phyloP scores from a whole-genome alignment of 2,888 invertebrate genomes.

The Eristalis tenax region DNA sequence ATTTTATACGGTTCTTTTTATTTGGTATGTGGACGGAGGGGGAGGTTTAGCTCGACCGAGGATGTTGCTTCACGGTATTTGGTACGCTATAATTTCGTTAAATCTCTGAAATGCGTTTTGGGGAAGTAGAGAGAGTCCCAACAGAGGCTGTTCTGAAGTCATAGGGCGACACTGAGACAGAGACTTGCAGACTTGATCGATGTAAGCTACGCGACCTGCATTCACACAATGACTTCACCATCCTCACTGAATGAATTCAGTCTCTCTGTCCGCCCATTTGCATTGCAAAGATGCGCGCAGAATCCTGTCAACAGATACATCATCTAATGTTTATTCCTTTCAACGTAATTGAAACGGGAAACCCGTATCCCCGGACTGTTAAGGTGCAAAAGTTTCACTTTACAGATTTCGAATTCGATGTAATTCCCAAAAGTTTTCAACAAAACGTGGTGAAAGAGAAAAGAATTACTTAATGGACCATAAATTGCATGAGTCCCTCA shows the following conservation, averaged over 20 bases:
- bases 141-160: too few species aligned
- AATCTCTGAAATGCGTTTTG: too few species aligned
- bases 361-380: background rate
- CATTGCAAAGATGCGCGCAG: background rate
- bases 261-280: background rate
- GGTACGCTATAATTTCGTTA: too few species aligned
- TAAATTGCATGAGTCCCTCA: background rate
- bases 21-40: background rate
- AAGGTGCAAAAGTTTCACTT: conserved; percentile 14
- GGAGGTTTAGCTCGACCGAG: background rate
- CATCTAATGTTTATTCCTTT: background rate
- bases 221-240: background rate
- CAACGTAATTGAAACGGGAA: background rate
- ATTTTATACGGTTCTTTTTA: conserved; percentile 2
- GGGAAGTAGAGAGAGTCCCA: too few species aligned
- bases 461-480: background rate
- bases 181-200: background rate
- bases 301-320: background rate
- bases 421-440: conserved; percentile 4
- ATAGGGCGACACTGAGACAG: too few species aligned
- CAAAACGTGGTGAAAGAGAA: background rate
- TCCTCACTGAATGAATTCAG: background rate
- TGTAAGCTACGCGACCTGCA: background rate
- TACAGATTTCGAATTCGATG: conserved; percentile 12
- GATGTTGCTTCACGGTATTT: too few species aligned